Percentiles rank a stretch among this genome's conserved stretches.
These are phyloP conservation scores for Halictus quadricinctus DNA, from an alignment of 2,888 invertebrate genomes.

Conservation along the genomic window DNA sequence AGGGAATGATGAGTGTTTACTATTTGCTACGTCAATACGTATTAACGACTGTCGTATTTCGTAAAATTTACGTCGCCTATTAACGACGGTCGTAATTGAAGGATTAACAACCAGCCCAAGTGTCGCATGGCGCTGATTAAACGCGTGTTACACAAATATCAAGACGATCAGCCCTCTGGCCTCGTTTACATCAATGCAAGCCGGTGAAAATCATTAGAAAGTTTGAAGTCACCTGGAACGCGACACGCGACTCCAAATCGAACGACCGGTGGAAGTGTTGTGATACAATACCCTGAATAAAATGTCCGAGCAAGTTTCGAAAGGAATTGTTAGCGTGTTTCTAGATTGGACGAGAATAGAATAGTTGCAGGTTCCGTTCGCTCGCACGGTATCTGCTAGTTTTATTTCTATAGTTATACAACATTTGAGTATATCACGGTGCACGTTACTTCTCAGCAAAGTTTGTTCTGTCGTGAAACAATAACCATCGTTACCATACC, in stretches of 20 bases:
- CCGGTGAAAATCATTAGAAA: not conserved
- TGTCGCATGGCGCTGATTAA: not conserved
- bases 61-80: not conserved
- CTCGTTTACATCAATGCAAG: not conserved
- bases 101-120: not conserved
- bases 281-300: constrained; percentile 10
- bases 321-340: constrained; percentile 15
- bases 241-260: not conserved
- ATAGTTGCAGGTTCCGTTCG: constrained; percentile 1
- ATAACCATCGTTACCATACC: not conserved
- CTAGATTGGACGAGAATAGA: constrained; percentile 8
- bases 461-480: not conserved
- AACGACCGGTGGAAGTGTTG: not conserved
- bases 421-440: not conserved
- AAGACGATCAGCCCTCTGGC: not conserved
- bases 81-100: not conserved
- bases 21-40: not conserved
- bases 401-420: constrained; percentile 7
- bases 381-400: not conserved
- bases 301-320: constrained; percentile 8
- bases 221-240: not conserved
- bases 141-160: constrained; percentile 3
- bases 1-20: not conserved
- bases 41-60: not conserved
- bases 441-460: not conserved